Evolutionary conservation across 2,797 vertebrate species (phyloP), one percentile per base, ranked within the genome.

Genomic region (Sebastiscus tertius): DNA sequence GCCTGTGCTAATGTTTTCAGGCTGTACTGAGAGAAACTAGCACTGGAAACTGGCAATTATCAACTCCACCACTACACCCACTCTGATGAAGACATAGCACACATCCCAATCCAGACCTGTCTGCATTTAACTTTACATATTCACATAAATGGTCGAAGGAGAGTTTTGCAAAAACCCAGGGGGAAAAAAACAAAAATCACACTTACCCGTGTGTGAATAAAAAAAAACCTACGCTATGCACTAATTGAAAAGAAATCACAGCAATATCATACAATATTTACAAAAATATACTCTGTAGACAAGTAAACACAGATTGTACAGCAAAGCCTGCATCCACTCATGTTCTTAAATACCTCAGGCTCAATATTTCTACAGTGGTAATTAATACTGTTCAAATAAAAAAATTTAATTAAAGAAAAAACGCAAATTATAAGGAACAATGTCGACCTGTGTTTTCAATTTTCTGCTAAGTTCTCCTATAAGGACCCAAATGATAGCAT

Each of bases 211-310:
- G 77, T 88, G 80, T 88, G 70, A 85, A 85, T 34, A 82, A 72
- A 63, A 24, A 24, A 46, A 63, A 63, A 1, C 18, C 79, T 64
- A 69, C 55, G 27, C 52, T 46, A 80, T 8, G 14, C 49, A 81
- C 29, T 52, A 79, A 78, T 52, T 74, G 59, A 89, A 89, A 93
- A 69, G 4, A 77, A 85, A 81, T 36, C 64, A 90, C 73, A 84
- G 58, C 67, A 79, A 70, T 83, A 82, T 88, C 46, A 76, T 88
- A 94, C 83, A 90, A 67, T 90, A 91, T 91, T 87, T 92, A 92
- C 91, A 92, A 66, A 87, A 73, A 74, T 74, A 87, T 76, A 80
- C 60, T 79, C 34, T 82, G 42, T 49, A 75, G 33, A 72, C 68
- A 78, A 65, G 63, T 64, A 39, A 73, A 80, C 42, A 2, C 18